Evolutionary conservation across 2,888 invertebrate genomes (phyloP), one percentile per base, ranked within the genome.

Genomic region (Drosophila leonis): DNA sequence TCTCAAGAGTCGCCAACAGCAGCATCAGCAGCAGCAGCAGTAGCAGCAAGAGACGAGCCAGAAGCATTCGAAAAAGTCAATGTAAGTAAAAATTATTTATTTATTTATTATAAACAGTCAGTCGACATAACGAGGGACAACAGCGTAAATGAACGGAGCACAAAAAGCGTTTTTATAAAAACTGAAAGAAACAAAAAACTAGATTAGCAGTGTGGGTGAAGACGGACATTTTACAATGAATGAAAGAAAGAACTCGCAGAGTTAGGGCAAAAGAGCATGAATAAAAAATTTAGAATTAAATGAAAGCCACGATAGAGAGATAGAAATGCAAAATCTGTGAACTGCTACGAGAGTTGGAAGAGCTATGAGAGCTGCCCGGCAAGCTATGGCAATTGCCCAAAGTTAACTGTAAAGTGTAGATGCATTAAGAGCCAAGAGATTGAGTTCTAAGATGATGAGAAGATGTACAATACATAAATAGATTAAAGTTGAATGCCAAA

Each of bases 41-140:
- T 51, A 55, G 20, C 55, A 51, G 31, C 27, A 27, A 18, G 9
- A 46, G 39, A 24, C 20, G 44, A 46, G 55, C 48, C n/a, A 18
- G 12, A 9, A 60, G 12, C 52, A 48, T 57, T 37, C 27, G 37
- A 15, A 51, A 56, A 37, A 18, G 31, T 57, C 46, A 55, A 67
- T 49, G 69, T 67, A 55, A 67, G 67, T 67, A 56, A 35, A 55
- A 67, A 49, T 42, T 9, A 49, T 68, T 33, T 35, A 49, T 56
- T 24, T 35, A 42, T 33, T 56, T 56, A 56, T 56, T 42, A 39
- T 54, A 54, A 54, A 39, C 56, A 56, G 31, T 33, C 20, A 42
- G 31, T 15, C 15, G 39, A 20, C 31, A 41, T 31, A 15, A 20
- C 31, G 56, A 42, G 20, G 12, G 18, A n/a, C 31, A 18, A 33